Conservation (phyloP, 2,888 invertebrate species). For the Pteria penguin region DNA sequence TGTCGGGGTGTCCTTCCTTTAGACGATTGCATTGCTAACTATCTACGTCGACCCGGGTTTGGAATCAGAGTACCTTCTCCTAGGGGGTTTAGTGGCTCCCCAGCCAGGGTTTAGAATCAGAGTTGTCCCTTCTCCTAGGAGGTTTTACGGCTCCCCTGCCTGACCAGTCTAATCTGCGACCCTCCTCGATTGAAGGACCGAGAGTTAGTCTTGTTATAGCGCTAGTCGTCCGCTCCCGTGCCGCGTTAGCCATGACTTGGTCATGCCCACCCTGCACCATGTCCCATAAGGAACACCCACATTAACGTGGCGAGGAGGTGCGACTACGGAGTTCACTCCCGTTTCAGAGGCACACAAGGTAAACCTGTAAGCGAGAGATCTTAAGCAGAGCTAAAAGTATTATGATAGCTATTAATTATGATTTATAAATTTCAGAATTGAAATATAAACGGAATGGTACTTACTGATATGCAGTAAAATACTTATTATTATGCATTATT, state of each 20-base stretch:
- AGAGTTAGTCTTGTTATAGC: background rate
- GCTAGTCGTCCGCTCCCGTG: background rate
- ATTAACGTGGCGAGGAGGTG: constrained; percentile 8
- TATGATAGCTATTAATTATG: too few species aligned
- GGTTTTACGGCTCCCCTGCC: background rate
- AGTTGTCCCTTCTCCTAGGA: background rate
- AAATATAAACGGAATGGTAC: too few species aligned
- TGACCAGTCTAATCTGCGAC: background rate
- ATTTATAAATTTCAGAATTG: too few species aligned
- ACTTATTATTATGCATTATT: too few species aligned
- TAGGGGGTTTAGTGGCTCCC: background rate
- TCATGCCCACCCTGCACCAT: too few species aligned
- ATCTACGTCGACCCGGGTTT: background rate
- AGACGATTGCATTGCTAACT: background rate
- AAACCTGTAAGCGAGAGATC: background rate
- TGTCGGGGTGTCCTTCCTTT: background rate
- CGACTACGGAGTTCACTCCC: constrained; percentile 1
- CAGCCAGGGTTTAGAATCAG: background rate
- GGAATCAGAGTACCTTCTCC: background rate
- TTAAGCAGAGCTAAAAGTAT: background rate
- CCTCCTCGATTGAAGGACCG: background rate
- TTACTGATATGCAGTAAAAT: too few species aligned
- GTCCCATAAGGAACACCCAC: constrained; percentile 4
- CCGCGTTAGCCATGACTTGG: background rate
- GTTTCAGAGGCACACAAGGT: background rate